Conservation (phyloP, 2,113 vertebrate species). For the Ptychochromis oligacanthus region DNA sequence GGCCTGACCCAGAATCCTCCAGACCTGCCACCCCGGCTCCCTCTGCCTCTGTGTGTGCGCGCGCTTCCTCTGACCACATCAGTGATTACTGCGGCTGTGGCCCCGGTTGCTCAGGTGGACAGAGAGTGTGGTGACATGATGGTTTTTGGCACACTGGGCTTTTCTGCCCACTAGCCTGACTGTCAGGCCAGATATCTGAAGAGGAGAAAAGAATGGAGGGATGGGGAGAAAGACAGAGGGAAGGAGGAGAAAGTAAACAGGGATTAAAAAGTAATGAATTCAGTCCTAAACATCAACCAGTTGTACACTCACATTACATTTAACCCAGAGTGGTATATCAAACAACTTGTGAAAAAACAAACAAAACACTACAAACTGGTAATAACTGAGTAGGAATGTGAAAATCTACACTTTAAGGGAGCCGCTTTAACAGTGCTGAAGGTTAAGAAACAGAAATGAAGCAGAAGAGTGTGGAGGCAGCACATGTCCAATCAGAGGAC, state of each 20-base stretch:
- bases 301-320: background rate
- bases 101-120: slow-evolving; percentile 73
- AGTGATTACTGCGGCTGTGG: slow-evolving; percentile 8
- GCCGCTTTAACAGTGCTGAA: background rate
- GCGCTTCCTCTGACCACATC: slow-evolving; percentile 55
- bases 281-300: background rate
- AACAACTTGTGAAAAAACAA: background rate
- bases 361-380: background rate
- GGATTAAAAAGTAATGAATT: background rate
- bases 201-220: background rate
- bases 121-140: slow-evolving; percentile 59
- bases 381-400: background rate
- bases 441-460: background rate
- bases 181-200: slow-evolving; percentile 66
- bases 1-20: slow-evolving; percentile 74
- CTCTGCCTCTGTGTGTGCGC: background rate
- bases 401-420: background rate
- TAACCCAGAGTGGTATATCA: background rate
- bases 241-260: background rate
- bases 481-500: background rate
- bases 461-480: background rate
- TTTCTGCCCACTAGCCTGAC: slow-evolving; percentile 48
- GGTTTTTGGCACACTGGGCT: slow-evolving; percentile 68
- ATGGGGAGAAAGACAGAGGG: background rate
- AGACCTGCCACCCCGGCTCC: slow-evolving; percentile 46